These are phyloP conservation scores for Sebastes itinus DNA, from an alignment of 2,797 vertebrate species.

Conservation along the genomic window DNA sequence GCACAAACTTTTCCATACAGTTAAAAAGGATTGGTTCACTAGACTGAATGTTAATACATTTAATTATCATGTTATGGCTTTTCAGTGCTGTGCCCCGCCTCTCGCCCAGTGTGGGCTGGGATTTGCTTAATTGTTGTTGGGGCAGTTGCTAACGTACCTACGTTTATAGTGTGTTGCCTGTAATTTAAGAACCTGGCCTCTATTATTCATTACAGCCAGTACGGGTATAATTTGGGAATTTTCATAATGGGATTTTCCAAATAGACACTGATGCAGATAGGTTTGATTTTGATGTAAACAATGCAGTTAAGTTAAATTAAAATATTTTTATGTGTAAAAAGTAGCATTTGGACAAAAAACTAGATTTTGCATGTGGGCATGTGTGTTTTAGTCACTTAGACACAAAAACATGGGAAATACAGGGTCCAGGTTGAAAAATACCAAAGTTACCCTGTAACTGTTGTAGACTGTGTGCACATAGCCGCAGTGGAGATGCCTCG, in stretches of 20 bases:
- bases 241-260: background rate
- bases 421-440: too few species aligned
- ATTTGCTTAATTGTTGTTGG: background rate
- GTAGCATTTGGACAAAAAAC: too few species aligned
- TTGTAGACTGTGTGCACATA: background rate
- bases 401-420: too few species aligned
- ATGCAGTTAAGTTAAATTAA: too few species aligned
- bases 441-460: too few species aligned
- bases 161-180: constrained; percentile 1
- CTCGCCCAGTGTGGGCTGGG: background rate
- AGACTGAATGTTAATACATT: background rate
- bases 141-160: background rate
- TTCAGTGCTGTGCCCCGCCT: background rate
- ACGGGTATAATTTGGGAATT: background rate
- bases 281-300: too few species aligned
- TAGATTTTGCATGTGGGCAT: too few species aligned
- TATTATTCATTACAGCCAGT: background rate
- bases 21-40: background rate
- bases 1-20: background rate
- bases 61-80: background rate
- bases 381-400: background rate
- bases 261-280: background rate
- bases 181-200: constrained; percentile 11
- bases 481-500: background rate
- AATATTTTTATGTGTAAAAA: too few species aligned